A percentile compares a stretch with the other conserved stretches of the same genome.
phyloP scores from a whole-genome alignment of 2,888 invertebrate genomes.

The Galeopsomyia nigrocyanea region DNA sequence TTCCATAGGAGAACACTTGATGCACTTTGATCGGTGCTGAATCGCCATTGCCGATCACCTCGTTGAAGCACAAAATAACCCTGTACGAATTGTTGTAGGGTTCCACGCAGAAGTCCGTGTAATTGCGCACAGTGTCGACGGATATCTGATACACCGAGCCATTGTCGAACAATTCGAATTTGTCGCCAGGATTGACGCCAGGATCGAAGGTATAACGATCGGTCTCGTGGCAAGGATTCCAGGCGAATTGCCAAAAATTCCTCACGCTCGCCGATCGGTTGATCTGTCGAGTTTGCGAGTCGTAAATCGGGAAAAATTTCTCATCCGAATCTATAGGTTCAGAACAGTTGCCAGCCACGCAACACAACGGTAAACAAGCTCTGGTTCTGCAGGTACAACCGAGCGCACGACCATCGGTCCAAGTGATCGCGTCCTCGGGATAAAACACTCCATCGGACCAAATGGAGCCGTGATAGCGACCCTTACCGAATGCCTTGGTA shows the following conservation, averaged over 20 bases:
- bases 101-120: constrained; percentile 53
- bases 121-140: constrained; percentile 1
- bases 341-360: constrained; percentile 41
- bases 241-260: constrained; percentile 45
- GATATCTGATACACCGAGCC: constrained; percentile 51
- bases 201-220: constrained; percentile 50
- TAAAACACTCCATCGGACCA: constrained; percentile 19
- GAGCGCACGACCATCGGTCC: not conserved
- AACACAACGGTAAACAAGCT: constrained; percentile 55
- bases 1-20: constrained; percentile 50
- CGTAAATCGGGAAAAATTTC: constrained; percentile 43
- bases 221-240: constrained; percentile 50
- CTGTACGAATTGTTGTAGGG: constrained; percentile 32
- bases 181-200: constrained; percentile 18
- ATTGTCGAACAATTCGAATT: constrained; percentile 52
- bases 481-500: constrained; percentile 8
- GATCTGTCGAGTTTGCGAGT: constrained; percentile 16
- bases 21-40: not conserved
- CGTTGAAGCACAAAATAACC: constrained; percentile 52
- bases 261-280: not conserved
- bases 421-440: constrained; percentile 17
- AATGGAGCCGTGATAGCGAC: not conserved
- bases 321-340: not conserved
- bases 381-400: constrained; percentile 46
- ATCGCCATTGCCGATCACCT: not conserved